Percentiles rank a stretch among this genome's conserved stretches.
Evolutionary conservation across 1,140 invertebrate genomes (phyloP).

Genomic region (Stegodyphus dumicola): DNA sequence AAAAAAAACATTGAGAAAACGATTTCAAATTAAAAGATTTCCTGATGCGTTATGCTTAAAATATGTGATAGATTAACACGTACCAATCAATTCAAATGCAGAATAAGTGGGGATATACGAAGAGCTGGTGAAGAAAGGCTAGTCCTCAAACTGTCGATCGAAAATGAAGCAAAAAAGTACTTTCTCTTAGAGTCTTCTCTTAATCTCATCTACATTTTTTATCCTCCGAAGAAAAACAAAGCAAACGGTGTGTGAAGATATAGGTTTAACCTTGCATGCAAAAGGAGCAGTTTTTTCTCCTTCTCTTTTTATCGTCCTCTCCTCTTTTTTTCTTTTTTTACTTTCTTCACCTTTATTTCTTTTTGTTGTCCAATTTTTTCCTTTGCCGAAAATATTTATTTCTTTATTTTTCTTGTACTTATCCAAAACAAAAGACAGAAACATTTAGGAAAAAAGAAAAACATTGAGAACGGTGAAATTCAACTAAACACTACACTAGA

Average conservation of each 20-base stretch:
- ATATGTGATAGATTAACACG: not conserved
- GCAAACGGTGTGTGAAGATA: conserved; percentile 35
- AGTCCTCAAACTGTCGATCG: not conserved
- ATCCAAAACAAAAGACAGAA: not conserved
- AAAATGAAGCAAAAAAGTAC: not conserved
- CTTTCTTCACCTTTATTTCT: not conserved
- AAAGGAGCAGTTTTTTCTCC: not conserved
- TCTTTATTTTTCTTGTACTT: not conserved
- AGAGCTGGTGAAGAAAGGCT: no score
- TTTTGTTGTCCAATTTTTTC: not conserved
- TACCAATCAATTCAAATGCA: not conserved
- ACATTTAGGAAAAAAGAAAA: not conserved
- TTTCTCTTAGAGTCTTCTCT: not conserved
- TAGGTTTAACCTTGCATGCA: conserved; percentile 31
- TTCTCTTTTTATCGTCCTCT: not conserved
- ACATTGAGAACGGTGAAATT: not conserved
- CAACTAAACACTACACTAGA: not conserved
- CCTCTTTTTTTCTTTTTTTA: not conserved
- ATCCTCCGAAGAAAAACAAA: conserved; percentile 33
- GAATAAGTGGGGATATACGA: not conserved
- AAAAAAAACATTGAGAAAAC: not conserved
- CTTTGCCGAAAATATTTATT: not conserved
- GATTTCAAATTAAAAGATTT: not conserved
- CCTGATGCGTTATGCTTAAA: not conserved
- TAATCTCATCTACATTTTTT: conserved; percentile 52